phyloP scores from a whole-genome alignment of 2,888 invertebrate species.

The Chesias legatella region DNA sequence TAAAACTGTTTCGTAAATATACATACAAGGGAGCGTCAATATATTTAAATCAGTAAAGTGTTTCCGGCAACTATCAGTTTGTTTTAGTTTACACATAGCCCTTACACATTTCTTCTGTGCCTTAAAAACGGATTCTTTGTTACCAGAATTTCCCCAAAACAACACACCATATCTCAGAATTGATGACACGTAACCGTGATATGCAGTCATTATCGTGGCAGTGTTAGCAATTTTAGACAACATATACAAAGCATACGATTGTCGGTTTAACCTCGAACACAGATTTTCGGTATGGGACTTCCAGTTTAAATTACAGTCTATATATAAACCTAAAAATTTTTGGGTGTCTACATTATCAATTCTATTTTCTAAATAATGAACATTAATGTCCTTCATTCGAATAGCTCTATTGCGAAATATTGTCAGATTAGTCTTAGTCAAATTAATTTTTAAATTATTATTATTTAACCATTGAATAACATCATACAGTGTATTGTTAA shows the following conservation, averaged over 20 bases:
- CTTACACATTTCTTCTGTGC: background rate
- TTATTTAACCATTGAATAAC: slow-evolving; percentile 1
- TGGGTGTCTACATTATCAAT: background rate
- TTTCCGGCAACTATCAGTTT: background rate
- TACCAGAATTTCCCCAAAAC: slow-evolving; percentile 1
- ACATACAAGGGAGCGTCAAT: background rate
- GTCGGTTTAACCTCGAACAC: background rate
- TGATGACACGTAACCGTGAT: slow-evolving; percentile 4
- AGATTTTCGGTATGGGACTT: background rate
- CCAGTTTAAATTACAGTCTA: slow-evolving; percentile 2
- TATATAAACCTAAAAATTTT: slow-evolving; percentile 2
- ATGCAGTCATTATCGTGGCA: background rate
- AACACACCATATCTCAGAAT: slow-evolving; percentile 8
- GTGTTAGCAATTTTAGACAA: slow-evolving; percentile 1
- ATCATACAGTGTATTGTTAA: background rate
- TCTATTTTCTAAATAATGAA: background rate
- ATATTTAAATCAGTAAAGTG: slow-evolving; percentile 1
- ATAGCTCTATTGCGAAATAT: background rate
- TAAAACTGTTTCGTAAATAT: background rate
- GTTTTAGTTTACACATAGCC: slow-evolving; percentile 1
- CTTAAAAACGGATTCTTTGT: background rate
- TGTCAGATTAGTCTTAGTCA: background rate
- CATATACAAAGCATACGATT: slow-evolving; percentile 3
- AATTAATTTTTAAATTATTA: slow-evolving; percentile 1
- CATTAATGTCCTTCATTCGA: background rate